Conservation (phyloP, 2,113 vertebrate genomes). For the Ia io region DNA sequence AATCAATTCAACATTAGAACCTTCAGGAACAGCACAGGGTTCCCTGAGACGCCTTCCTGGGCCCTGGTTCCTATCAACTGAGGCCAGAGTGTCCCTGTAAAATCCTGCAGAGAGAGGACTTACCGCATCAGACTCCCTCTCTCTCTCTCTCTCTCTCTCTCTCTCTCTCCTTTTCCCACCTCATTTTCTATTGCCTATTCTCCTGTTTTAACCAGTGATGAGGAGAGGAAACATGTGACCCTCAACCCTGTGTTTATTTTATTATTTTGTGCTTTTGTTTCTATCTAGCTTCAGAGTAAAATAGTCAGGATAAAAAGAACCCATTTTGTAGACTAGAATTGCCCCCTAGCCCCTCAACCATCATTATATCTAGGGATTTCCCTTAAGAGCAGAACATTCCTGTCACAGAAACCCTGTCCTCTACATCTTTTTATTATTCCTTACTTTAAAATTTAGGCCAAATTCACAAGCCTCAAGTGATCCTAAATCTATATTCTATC, state of each 20-base stretch:
- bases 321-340: not conserved
- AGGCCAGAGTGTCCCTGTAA: not conserved
- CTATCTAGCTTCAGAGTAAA: not conserved
- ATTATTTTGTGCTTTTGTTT: not conserved
- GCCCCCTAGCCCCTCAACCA: too few species aligned
- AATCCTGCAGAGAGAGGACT: not conserved
- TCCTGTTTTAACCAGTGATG: not conserved
- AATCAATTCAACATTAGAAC: not conserved
- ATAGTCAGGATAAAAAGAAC: not conserved
- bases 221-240: not conserved
- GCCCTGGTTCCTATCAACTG: not conserved
- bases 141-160: accelerated
- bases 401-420: not conserved
- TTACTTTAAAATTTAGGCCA: not conserved
- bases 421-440: not conserved
- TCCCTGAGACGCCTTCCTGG: not conserved
- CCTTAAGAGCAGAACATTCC: not conserved
- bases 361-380: not conserved
- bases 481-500: not conserved
- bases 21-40: not conserved
- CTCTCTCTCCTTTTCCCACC: too few species aligned
- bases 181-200: not conserved
- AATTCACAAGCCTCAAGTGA: not conserved
- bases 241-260: not conserved
- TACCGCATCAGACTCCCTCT: accelerated